phyloP scores from a whole-genome alignment of 1,140 invertebrate genomes.

The Argopecten irradians region DNA sequence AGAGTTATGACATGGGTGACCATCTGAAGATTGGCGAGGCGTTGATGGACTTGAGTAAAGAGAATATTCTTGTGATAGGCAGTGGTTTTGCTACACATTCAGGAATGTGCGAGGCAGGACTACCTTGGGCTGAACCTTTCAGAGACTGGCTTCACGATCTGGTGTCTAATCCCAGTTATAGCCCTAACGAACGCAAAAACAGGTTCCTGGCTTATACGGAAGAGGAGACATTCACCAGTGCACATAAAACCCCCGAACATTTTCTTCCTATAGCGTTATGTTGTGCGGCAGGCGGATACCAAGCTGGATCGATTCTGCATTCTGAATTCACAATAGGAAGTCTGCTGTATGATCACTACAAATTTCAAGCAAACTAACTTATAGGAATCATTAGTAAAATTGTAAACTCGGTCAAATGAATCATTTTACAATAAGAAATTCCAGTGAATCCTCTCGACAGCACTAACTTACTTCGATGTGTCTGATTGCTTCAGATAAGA shows the following conservation, averaged over 20 bases:
- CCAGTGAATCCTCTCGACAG: no score
- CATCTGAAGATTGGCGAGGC: conserved; percentile 61
- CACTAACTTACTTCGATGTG: no score
- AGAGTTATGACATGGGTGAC: conserved; percentile 51
- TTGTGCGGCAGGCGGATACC: conserved; percentile 60
- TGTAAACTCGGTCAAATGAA: no score
- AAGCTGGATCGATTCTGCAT: conserved; percentile 49
- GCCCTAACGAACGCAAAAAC: conserved; percentile 51
- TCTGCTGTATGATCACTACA: conserved; percentile 63
- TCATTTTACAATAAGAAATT: no score
- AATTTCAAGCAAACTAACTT: conserved; percentile 36
- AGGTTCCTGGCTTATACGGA: conserved; percentile 51
- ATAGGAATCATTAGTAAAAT: no score
- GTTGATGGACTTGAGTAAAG: conserved; percentile 51
- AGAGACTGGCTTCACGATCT: conserved; percentile 59
- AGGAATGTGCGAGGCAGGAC: conserved; percentile 29
- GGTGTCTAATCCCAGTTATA: conserved; percentile 50
- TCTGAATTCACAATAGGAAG: conserved; percentile 52
- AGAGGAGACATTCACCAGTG: conserved; percentile 43
- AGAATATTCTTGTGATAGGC: conserved; percentile 61
- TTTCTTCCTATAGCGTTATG: conserved; percentile 60
- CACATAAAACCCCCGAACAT: conserved; percentile 63
- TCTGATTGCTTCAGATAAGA: no score
- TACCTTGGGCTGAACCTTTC: conserved; percentile 45
- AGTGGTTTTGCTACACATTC: conserved; percentile 64